Conservation (phyloP, 2,888 invertebrate species). For the Drosophila histrio region DNA sequence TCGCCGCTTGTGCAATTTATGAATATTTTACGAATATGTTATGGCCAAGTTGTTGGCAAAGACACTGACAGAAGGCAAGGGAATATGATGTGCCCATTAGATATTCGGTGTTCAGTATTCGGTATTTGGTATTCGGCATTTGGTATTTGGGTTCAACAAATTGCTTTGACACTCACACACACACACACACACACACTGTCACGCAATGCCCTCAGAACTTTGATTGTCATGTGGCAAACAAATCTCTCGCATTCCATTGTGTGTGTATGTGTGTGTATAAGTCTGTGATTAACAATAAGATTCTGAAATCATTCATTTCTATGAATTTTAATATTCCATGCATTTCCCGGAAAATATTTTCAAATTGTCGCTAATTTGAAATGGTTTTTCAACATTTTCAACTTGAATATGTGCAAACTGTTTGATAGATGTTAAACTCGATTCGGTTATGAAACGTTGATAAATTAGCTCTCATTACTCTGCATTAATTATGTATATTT, state of each 20-base stretch:
- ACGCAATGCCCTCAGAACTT: slow-evolving; percentile 17
- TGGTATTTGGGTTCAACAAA: slow-evolving; percentile 47
- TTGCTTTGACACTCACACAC: slow-evolving; percentile 51
- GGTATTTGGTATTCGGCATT: slow-evolving; percentile 18
- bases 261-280: background rate
- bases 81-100: slow-evolving; percentile 13
- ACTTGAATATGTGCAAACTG: no score
- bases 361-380: background rate
- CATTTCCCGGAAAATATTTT: background rate
- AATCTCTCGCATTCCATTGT: slow-evolving; percentile 26
- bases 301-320: slow-evolving; percentile 1
- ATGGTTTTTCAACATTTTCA: background rate
- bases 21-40: slow-evolving; percentile 62
- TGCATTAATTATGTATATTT: no score
- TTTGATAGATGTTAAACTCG: no score
- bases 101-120: slow-evolving; percentile 26
- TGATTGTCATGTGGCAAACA: slow-evolving; percentile 41
- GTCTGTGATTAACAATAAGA: slow-evolving; percentile 26
- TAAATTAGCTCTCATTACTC: no score
- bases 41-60: slow-evolving; percentile 14
- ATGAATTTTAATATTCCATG: background rate
- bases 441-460: no score
- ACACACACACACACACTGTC: background rate
- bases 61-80: background rate
- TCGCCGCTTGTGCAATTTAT: slow-evolving; percentile 55